Base-by-base conservation (phyloP, 1,140 invertebrate species). In the Bicyclus anynana region DNA sequence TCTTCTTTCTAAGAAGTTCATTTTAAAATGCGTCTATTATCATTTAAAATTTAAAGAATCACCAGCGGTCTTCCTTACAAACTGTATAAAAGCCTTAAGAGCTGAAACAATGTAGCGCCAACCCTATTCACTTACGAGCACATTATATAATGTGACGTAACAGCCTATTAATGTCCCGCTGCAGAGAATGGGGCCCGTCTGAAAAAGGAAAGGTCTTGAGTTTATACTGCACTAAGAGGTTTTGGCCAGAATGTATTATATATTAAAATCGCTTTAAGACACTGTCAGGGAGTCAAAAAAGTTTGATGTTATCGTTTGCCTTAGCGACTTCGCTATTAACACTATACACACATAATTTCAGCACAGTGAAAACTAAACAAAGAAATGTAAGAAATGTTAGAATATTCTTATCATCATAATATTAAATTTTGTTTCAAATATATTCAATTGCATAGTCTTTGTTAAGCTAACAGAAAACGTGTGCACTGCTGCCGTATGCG, bases 61-160 rank as follows among this genome's bases (percentile, higher is more conserved):
- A 40, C 13, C 37, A 40, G 1, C 29, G 7, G 37, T 14, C 5
- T 18, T 21, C 40, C 27, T 27, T 47, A 26, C 0, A 27, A 26
- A 26, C 12, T 47, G 6, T 14, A 27, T 47, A 16, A 47, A 14
- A 26, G 21, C 21, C 23, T 26, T 47, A 46, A 46, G 44, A 47
- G 20, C 44, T 47, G 20, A 47, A 47, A 47, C 44, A 47, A 47
- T 47, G 20, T 16, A 47, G 44, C 4, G 40, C n/a, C 44, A 47
- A 5, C 44, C 44, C 44, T 47, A 47, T 46, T 46, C 42, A 46
- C 18, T 46, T 10, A 40, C 38, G 23, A 23, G 23, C 9, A 10
- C 33, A 46, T 47, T 47, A 47, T 26, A 27, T 47, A 26, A 47
- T 47, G 44, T 47, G 44, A 47, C 44, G 44, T 47, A 47, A 47